phyloP scores from a whole-genome alignment of 2,113 vertebrate genomes.

The Stegostoma tigrinum region DNA sequence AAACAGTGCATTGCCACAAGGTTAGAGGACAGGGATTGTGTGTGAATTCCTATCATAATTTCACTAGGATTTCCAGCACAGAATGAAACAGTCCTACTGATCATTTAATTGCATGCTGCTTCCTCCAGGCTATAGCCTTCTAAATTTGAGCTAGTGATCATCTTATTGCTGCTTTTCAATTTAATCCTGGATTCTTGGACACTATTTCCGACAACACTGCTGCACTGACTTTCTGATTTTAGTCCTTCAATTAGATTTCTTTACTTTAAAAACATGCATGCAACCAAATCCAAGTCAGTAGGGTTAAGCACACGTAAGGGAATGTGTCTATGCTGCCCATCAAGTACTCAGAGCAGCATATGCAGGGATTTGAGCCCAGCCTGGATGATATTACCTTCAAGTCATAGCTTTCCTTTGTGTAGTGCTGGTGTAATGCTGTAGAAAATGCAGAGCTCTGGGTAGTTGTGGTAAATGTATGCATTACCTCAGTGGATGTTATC shows the following conservation, averaged over 20 bases:
- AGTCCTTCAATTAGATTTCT: neutral
- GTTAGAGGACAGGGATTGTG: neutral
- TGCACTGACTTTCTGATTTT: neutral
- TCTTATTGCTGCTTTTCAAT: neutral
- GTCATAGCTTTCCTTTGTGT: neutral
- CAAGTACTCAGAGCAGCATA: neutral
- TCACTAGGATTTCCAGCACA: neutral
- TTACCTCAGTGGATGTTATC: conserved; percentile 39
- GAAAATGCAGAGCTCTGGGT: neutral
- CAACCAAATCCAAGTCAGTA: neutral
- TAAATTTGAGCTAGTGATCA: neutral
- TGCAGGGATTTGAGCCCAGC: neutral
- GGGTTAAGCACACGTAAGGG: neutral
- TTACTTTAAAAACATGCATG: neutral
- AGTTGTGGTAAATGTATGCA: neutral
- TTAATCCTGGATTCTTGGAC: neutral
- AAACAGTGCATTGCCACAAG: too few relatives aligned
- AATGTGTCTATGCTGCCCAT: neutral
- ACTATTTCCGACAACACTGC: neutral
- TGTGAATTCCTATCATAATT: neutral
- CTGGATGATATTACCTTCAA: neutral
- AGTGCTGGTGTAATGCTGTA: neutral
- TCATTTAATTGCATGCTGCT: neutral
- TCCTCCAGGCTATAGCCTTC: neutral
- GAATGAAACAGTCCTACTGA: neutral